Conservation (phyloP, 2,113 vertebrate genomes). For the Mellivora capensis region DNA sequence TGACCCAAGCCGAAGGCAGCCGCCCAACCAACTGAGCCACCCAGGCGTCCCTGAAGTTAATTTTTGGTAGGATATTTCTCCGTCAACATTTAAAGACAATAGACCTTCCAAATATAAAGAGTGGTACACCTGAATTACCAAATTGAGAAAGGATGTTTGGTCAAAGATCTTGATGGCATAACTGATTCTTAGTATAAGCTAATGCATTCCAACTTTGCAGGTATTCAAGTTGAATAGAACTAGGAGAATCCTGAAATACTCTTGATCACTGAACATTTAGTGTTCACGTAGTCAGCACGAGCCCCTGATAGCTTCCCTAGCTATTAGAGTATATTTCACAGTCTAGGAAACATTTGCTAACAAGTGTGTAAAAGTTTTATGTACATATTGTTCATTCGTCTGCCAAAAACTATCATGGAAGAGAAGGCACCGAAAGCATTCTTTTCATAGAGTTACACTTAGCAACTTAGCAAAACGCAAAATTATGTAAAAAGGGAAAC, state of each 20-base stretch:
- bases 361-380: constrained; percentile 17
- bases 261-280: not conserved
- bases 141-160: not conserved
- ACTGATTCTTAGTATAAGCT: not conserved
- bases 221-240: accelerated
- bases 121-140: not conserved
- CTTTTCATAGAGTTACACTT: not conserved
- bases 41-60: no score
- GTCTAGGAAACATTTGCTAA: not conserved
- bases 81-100: not conserved
- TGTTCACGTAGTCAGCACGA: not conserved
- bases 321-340: not conserved
- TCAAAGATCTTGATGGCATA: not conserved
- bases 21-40: no score
- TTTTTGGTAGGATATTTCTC: not conserved
- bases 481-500: not conserved
- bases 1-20: no score
- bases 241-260: not conserved
- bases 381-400: not conserved
- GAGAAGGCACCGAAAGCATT: not conserved
- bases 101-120: not conserved
- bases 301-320: not conserved
- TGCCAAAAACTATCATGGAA: not conserved
- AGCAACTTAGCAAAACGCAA: not conserved
- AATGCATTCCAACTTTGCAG: not conserved